Conservation (phyloP, 2,113 vertebrate species). For the Heterotilapia buettikoferi region DNA sequence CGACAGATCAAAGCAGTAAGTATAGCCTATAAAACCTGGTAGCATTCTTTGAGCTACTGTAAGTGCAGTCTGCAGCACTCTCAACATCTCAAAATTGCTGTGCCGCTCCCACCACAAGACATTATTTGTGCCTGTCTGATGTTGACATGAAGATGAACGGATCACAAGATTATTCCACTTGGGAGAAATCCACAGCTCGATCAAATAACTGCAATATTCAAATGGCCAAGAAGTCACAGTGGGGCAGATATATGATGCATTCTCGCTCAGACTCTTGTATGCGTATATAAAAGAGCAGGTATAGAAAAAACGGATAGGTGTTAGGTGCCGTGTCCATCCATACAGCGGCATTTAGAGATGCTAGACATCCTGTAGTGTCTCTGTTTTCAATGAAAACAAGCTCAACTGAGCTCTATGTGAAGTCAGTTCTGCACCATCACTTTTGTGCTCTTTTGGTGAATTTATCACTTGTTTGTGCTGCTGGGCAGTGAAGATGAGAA, state of each 20-base stretch:
- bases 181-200: neutral
- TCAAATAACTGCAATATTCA: neutral
- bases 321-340: neutral
- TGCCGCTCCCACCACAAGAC: neutral
- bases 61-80: neutral
- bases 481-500: neutral
- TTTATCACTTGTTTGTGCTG: neutral
- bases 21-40: neutral
- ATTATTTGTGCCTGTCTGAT: neutral
- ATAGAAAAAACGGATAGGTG: neutral
- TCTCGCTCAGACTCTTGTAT: neutral
- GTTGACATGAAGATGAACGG: neutral
- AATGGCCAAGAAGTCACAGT: neutral
- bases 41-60: neutral
- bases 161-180: neutral
- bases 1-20: neutral
- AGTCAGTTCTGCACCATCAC: neutral
- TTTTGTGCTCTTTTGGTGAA: neutral
- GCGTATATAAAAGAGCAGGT: neutral
- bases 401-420: neutral
- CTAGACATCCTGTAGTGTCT: neutral
- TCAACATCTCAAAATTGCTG: neutral
- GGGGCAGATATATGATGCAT: neutral
- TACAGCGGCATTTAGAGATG: neutral
- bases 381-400: neutral